Percentiles rank a stretch among this genome's conserved stretches.
Evolutionary conservation across 2,797 vertebrate genomes (phyloP).

Genomic region (Melanotaenia maccullochi): DNA sequence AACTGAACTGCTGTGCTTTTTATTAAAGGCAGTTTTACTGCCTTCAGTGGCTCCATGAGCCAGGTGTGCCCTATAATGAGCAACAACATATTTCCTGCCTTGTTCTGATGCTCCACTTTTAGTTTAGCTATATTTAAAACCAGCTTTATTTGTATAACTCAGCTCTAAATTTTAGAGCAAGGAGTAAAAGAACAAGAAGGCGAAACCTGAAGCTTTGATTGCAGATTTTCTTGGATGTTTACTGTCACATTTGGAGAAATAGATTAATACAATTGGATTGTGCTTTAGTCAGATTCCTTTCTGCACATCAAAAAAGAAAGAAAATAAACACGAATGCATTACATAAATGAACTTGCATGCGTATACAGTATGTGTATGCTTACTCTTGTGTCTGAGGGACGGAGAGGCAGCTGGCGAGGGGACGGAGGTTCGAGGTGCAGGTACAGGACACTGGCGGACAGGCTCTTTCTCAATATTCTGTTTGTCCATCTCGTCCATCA

Average conservation of each 20-base stretch:
- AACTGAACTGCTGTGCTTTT: too few species aligned
- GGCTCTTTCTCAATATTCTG: slow-evolving; percentile 83
- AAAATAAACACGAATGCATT: neutral
- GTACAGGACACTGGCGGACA: slow-evolving; percentile 82
- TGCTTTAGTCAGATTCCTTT: neutral
- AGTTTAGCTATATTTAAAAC: neutral
- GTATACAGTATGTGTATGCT: slow-evolving; percentile 61
- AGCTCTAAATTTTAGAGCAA: neutral
- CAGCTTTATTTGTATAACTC: neutral
- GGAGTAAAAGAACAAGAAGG: too few species aligned
- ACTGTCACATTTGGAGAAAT: too few species aligned
- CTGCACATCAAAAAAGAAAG: too few species aligned
- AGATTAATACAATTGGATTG: too few species aligned
- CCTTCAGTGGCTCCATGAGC: too few species aligned
- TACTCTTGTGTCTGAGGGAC: slow-evolving; percentile 92
- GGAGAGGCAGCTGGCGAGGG: slow-evolving; percentile 88
- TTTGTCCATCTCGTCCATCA: slow-evolving; percentile 86
- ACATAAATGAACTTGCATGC: neutral
- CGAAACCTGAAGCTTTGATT: too few species aligned
- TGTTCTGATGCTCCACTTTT: neutral
- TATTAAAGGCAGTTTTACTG: too few species aligned
- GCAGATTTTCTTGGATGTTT: too few species aligned
- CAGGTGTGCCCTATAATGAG: too few species aligned
- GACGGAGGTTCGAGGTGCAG: slow-evolving; percentile 86
- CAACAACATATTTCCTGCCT: neutral